Evolutionary conservation across 2,888 invertebrate species (phyloP), one percentile per base, ranked within the genome.

Genomic region (Aleiodes leptofemur): DNA sequence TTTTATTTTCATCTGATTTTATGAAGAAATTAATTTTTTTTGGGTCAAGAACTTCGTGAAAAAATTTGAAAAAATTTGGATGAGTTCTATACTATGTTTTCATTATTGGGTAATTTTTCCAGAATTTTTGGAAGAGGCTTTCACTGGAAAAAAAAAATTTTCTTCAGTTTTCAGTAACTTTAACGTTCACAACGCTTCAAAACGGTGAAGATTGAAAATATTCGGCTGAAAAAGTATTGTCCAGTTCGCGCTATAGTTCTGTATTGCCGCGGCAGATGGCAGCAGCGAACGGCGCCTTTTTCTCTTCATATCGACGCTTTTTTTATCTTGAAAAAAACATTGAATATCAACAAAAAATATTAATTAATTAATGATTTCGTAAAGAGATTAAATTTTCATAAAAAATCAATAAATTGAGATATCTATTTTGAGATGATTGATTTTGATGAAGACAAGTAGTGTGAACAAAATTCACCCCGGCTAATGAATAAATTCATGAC

Each of bases 251-350:
- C 11, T 34, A 29, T 79, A 78, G 85, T 86, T 83, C 78, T 56
- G 50, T 56, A 34, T 16, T 64, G 13, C 0, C 11, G 53, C 81
- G 13, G 82, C 55, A 83, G 83, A 73, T 79, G 84, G 82, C 86
- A 86, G 85, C 85, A 87, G 76, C 78, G 72, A 43, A 82, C 84
- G 79, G 85, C 55, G 66, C 56, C 68, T 31, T 48, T 61, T 43
- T 43, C 14, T 29, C 3, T 43, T 34, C 34, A 6, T 34, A 11
- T 48, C 53, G 51, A 68, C 31, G 14, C n/a, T n/a, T 6, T 29
- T 29, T 3, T 50, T 16, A 53, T 53, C 16, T 3, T 16, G 8
- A 53, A 53, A 53, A 53, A 16, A n/a, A 43, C n/a, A n/a, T n/a
- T n/a, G n/a, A n/a, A n/a, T n/a, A n/a, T n/a, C n/a, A n/a, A n/a